phyloP scores from a whole-genome alignment of 2,888 invertebrate species.

The Mimachlamys varia region DNA sequence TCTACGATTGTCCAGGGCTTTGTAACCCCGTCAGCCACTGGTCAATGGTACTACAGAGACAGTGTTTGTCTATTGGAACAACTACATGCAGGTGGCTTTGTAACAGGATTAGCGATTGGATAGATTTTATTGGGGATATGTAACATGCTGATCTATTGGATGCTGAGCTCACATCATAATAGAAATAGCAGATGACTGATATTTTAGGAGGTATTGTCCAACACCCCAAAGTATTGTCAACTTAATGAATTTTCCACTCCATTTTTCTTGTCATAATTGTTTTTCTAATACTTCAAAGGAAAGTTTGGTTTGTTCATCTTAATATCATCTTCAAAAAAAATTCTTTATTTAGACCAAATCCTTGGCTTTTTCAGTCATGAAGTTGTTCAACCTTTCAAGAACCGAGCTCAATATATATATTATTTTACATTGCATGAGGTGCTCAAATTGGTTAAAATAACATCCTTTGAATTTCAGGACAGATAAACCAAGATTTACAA shows the following conservation, averaged over 20 bases:
- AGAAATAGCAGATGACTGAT: background rate
- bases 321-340: too few species aligned
- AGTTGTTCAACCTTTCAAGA: too few species aligned
- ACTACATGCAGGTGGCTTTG: background rate
- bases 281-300: too few species aligned
- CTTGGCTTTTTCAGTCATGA: too few species aligned
- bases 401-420: too few species aligned
- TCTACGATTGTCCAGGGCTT: background rate
- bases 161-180: background rate
- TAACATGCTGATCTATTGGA: slow-evolving; percentile 19
- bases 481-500: background rate
- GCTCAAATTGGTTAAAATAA: too few species aligned
- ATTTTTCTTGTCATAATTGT: background rate
- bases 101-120: background rate
- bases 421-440: too few species aligned
- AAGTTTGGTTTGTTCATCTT: too few species aligned
- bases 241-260: background rate
- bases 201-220: background rate
- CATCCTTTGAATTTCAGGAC: background rate
- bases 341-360: too few species aligned
- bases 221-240: background rate
- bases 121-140: background rate
- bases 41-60: background rate
- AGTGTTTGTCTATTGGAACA: background rate
- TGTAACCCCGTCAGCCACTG: background rate